Conservation (phyloP, 2,797 vertebrate species). For the Lacerta bilineata region DNA sequence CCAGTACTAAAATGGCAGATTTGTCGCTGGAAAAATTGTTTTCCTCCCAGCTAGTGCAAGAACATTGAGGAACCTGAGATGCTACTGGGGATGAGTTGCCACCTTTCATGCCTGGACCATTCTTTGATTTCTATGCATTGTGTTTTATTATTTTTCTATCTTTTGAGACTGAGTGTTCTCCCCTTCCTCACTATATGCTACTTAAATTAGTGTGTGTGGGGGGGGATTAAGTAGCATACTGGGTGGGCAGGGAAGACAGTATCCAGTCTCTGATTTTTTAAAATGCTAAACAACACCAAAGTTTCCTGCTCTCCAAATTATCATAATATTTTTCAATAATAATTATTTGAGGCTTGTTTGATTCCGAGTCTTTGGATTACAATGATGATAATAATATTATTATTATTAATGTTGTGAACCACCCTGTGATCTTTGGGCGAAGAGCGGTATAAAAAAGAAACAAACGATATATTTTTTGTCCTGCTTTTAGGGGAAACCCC, state of each 20-base stretch:
- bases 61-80: neutral
- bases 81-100: neutral
- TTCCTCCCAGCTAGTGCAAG: neutral
- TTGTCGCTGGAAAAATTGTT: neutral
- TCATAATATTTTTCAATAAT: slow-evolving; percentile 14
- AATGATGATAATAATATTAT: no score
- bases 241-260: no score
- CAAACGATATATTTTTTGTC: no score
- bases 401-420: no score
- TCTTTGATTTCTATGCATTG: neutral
- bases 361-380: neutral
- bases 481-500: no score
- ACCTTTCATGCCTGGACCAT: neutral
- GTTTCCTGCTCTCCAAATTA: neutral
- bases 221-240: no score
- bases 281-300: neutral
- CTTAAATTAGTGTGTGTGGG: no score
- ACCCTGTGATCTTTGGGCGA: no score
- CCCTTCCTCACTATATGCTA: neutral
- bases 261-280: neutral
- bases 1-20: neutral
- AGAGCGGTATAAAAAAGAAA: no score
- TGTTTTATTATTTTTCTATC: neutral
- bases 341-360: neutral
- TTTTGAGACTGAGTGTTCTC: neutral